Evolutionary conservation across 64 coral and sea anemone species (phyloP).

Genomic region (Montipora foliosa): DNA sequence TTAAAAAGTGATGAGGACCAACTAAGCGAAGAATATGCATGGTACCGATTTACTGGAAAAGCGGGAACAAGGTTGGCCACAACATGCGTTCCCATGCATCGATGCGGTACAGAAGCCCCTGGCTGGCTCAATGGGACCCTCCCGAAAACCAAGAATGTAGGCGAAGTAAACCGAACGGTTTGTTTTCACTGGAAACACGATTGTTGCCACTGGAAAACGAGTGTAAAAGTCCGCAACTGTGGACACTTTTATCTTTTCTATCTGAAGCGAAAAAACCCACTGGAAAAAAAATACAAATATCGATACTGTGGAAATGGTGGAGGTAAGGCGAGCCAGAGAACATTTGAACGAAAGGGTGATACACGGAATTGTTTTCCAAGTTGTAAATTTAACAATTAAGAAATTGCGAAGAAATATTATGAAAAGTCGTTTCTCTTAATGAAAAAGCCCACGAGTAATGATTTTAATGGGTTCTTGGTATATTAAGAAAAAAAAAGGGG

Average conservation of each 20-base stretch:
- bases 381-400: too few species aligned
- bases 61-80: constrained; percentile 15
- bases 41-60: constrained; percentile 31
- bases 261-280: not conserved
- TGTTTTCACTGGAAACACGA: constrained; percentile 35
- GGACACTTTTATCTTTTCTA: constrained; percentile 7
- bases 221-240: constrained; percentile 22
- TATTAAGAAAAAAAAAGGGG: too few species aligned
- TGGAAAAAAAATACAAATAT: not conserved
- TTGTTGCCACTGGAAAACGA: constrained; percentile 5
- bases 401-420: too few species aligned
- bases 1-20: not conserved
- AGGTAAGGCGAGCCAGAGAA: not conserved
- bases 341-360: too few species aligned
- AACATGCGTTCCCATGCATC: constrained; percentile 16
- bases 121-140: constrained; percentile 6
- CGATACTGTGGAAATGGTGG: constrained; percentile 42
- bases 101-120: not conserved
- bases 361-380: too few species aligned
- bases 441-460: too few species aligned
- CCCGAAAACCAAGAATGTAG: not conserved
- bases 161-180: constrained; percentile 21
- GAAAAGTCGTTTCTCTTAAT: too few species aligned
- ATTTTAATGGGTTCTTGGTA: too few species aligned
- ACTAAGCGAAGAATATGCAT: not conserved